Evolutionary conservation across 1,140 invertebrate genomes (phyloP), one percentile per base, ranked within the genome.

Genomic region (Brachionus calyciflorus): DNA sequence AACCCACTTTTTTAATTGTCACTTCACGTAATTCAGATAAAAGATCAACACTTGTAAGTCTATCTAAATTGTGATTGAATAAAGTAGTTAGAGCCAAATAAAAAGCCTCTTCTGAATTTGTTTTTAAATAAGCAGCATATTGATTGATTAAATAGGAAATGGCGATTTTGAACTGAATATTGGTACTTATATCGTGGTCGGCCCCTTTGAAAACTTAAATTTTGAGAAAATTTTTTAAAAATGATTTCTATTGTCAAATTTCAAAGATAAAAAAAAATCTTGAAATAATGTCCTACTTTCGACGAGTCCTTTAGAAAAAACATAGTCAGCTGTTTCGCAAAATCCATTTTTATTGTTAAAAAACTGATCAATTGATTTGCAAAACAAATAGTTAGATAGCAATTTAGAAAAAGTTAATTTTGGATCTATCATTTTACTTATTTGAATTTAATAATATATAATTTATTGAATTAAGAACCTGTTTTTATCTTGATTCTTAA

Each of bases 301-400:
- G 14, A 65, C 17, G 5, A 46, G 41, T n/a, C 37, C 41, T 44
- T 21, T 65, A 14, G 30, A 14, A 12, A 65, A 12, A 0, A 19
- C 40, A 12, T 30, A 44, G 44, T 65, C 41, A 10, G 60, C 41
- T 24, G 41, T 2, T 6, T 65, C 60, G 14, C 21, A 65, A 9
- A 65, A 65, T 10, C 60, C 60, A 28, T n/a, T 9, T 44, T 44
- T 21, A n/a, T 65, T 65, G 37, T 9, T 65, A 3, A 44, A 3
- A 24, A 65, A 65, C 9, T 65, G 37, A 24, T 65, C 60, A 12
- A 44, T 17, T 12, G 60, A 19, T 24, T 65, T 65, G 14, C 37
- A 65, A 24, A 44, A 26, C 30, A 65, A 65, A 65, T 65, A 65
- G 40, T 46, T 65, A n/a, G 60, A 46, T 65, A 65, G 12, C 12